phyloP scores from a whole-genome alignment of 2,113 vertebrate species.

The Leptodactylus fuscus region DNA sequence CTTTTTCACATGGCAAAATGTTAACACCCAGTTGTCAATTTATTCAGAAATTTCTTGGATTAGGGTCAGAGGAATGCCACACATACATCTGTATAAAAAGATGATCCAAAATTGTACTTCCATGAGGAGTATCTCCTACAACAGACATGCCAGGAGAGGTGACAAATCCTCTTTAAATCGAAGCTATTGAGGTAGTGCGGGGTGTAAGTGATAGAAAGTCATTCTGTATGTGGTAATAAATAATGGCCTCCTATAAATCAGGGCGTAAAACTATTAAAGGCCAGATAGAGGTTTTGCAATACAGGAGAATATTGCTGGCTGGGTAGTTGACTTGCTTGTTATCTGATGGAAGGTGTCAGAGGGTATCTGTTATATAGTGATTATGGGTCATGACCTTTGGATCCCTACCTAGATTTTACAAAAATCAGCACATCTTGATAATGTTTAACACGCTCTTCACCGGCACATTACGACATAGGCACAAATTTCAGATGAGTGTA shows the following conservation, averaged over 20 bases:
- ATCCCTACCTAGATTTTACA: not conserved
- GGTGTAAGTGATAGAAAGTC: not conserved
- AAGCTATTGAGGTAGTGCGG: not conserved
- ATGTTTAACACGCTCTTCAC: not conserved
- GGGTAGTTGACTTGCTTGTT: not conserved
- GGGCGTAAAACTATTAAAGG: not conserved
- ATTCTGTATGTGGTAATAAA: not conserved
- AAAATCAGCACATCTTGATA: not conserved
- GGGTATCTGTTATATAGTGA: not conserved
- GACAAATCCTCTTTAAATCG: not conserved
- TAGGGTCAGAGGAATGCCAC: too few species aligned
- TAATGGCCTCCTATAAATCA: constrained; percentile 2
- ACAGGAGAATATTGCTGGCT: not conserved
- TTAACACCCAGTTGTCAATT: too few species aligned
- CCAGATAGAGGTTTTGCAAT: not conserved
- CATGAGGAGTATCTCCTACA: too few species aligned
- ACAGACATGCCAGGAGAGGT: not conserved
- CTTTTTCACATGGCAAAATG: too few species aligned
- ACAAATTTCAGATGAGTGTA: not conserved
- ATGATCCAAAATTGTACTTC: too few species aligned
- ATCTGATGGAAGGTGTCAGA: constrained; percentile 14
- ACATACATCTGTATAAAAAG: too few species aligned
- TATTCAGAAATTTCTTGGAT: too few species aligned
- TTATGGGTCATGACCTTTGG: not conserved
- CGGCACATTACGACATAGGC: not conserved